Evolutionary conservation across 1,140 invertebrate species (phyloP), one percentile per base, ranked within the genome.

Genomic region (Schlechtendalia chinensis): DNA sequence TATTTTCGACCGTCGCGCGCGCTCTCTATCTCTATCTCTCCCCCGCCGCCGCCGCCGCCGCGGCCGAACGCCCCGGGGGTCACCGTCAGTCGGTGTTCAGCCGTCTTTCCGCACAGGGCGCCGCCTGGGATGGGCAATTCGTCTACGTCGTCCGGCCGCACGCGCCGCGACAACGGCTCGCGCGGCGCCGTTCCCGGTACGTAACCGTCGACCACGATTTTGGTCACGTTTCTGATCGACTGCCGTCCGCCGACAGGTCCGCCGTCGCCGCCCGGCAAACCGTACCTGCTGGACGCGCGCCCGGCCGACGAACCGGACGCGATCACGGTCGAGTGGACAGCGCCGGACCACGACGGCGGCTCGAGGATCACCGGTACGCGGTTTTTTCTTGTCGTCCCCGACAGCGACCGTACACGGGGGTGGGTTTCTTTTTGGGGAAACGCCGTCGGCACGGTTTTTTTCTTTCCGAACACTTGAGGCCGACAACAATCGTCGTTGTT

Each of bases 281-380:
- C 93, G 19, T 88, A 91, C 80, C 87, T 94, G 27, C 88, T 91
- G 65, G 89, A 91, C 12, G 88, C 88, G n/a, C 86, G 88, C 75
- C 88, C 89, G 24, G 90, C 91, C 29, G 88, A 91, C 45, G 92
- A 93, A 83, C 92, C 93, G 19, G 91, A 94, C 84, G 91, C 95
- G n/a, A 91, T 96, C 3, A 93, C 93, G 29, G 89, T 98, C 74
- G 89, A 91, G 82, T 97, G 96, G 96, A 89, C 90, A 80, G 89
- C 92, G 53, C 94, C 96, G 50, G 85, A 87, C 53, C 90, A 89
- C 83, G 94, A 96, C 87, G 96, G 96, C 45, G 96, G 96, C 29
- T 93, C 95, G 11, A 92, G 94, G 16, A 92, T 98, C 82, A 91
- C 91, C 74, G 94, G 89, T 86, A 83, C 8, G 3, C 32, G 32